phyloP scores from a whole-genome alignment of 2,888 invertebrate species.

The Acronicta psi region DNA sequence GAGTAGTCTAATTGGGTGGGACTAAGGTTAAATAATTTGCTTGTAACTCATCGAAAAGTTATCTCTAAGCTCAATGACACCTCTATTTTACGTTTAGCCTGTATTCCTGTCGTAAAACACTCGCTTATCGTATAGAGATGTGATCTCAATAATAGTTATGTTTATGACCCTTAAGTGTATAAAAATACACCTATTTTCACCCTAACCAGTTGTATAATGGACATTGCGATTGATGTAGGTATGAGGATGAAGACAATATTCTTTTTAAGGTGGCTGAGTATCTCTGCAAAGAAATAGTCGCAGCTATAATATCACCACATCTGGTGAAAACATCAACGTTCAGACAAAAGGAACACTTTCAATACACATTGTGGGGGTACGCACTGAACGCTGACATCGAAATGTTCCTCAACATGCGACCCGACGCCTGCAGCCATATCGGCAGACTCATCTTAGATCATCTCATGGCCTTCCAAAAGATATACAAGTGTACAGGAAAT shows the following conservation, averaged over 20 bases:
- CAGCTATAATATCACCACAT: slow-evolving; percentile 86
- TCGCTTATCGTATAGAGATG: too few species aligned
- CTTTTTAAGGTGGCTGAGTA: slow-evolving; percentile 89
- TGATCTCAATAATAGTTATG: too few species aligned
- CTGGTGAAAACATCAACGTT: slow-evolving; percentile 84
- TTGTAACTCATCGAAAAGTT: too few species aligned
- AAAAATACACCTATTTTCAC: too few species aligned
- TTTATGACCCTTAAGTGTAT: too few species aligned
- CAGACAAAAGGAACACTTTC: slow-evolving; percentile 86
- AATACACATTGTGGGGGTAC: slow-evolving; percentile 89
- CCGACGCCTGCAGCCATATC: slow-evolving; percentile 88
- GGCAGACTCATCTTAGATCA: slow-evolving; percentile 88
- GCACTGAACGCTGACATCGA: slow-evolving; percentile 88
- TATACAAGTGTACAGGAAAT: slow-evolving; percentile 77
- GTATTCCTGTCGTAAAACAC: too few species aligned
- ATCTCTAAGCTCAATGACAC: too few species aligned
- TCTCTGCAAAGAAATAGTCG: slow-evolving; percentile 90
- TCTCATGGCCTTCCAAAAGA: slow-evolving; percentile 86
- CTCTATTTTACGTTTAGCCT: too few species aligned
- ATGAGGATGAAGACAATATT: not conserved
- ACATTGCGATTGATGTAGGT: too few species aligned
- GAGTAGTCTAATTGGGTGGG: too few species aligned
- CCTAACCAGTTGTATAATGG: too few species aligned
- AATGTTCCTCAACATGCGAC: slow-evolving; percentile 89
- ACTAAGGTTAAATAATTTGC: too few species aligned